Conservation (phyloP, 2,888 invertebrate species). For the Hypomecis atomaria region DNA sequence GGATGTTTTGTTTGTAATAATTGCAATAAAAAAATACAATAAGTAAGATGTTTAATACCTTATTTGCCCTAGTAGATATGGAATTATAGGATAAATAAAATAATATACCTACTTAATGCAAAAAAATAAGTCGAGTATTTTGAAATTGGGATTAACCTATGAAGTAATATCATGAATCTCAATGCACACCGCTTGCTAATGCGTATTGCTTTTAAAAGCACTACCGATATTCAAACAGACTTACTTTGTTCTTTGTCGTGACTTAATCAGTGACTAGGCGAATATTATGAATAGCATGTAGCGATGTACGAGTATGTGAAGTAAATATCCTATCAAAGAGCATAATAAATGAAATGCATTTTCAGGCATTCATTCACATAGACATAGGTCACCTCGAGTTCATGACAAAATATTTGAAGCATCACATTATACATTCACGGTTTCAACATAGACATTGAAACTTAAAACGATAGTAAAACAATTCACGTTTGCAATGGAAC, state of each 20-base stretch:
- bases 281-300: conserved; percentile 25
- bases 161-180: conserved; percentile 8
- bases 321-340: conserved; percentile 33
- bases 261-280: conserved; percentile 16
- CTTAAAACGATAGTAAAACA: conserved; percentile 49
- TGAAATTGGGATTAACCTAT: conserved; percentile 14
- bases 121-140: not conserved
- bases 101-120: not conserved
- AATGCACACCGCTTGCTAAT: conserved; percentile 28
- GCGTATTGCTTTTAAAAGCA: conserved; percentile 29
- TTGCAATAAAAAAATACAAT: conserved; percentile 17
- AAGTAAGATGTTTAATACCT: not conserved
- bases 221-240: conserved; percentile 37
- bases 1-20: conserved; percentile 3
- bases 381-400: conserved; percentile 47
- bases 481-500: conserved; percentile 47
- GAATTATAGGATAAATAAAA: conserved; percentile 7
- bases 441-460: conserved; percentile 48
- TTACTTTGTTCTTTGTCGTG: conserved; percentile 37
- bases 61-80: conserved; percentile 10
- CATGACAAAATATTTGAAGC: conserved; percentile 50
- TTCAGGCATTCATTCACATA: conserved; percentile 59
- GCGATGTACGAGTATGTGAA: conserved; percentile 16
- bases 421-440: conserved; percentile 57
- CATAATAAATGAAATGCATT: conserved; percentile 30